Evolutionary conservation across 2,113 vertebrate genomes (phyloP).

Genomic region (Myiopsitta monachus): DNA sequence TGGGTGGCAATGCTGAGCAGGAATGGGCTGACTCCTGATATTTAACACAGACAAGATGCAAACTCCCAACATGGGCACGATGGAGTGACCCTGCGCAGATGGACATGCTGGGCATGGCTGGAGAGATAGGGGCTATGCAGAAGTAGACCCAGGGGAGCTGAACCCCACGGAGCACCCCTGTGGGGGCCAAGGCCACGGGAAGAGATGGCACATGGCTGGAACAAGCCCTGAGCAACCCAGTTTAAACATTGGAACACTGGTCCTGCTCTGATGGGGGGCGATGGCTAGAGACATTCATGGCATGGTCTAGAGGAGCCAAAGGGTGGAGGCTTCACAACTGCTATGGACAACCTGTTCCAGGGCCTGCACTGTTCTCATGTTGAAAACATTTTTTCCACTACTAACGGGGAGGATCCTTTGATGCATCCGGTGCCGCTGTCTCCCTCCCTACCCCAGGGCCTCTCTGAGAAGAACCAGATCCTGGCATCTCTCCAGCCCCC

Average conservation of each 20-base stretch:
- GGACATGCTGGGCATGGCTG: not conserved
- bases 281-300: not conserved
- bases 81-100: not conserved
- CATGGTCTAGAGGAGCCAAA: not conserved
- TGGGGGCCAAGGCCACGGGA: not conserved
- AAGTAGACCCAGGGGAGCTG: not conserved
- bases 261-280: not conserved
- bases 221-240: not conserved
- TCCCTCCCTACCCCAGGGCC: not conserved
- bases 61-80: not conserved
- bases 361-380: not conserved
- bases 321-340: not conserved
- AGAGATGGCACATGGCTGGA: not conserved
- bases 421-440: fast-evolving
- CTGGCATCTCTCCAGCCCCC: fast-evolving
- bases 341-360: not conserved
- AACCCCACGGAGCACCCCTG: not conserved
- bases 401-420: not conserved
- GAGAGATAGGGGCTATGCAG: not conserved
- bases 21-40: not conserved
- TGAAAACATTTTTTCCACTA: not conserved
- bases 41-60: not conserved
- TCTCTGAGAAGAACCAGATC: not conserved
- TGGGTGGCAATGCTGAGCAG: not conserved
- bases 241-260: not conserved